Percentiles rank a stretch among this genome's conserved stretches.
Conservation (phyloP, 1,140 invertebrate genomes). For the Trissolcus basalis region DNA sequence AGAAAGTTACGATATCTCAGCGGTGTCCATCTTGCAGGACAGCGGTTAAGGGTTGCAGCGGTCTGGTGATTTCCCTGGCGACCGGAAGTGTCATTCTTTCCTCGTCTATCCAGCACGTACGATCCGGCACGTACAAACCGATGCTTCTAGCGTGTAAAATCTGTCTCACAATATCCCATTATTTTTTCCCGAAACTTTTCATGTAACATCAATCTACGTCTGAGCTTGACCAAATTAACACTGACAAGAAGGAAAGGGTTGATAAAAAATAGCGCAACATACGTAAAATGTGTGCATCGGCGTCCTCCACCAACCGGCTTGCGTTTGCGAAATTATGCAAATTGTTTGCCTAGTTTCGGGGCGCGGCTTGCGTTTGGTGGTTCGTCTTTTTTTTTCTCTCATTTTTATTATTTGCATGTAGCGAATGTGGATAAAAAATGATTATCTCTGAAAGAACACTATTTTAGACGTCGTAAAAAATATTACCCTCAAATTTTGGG, state of each 20-base stretch:
- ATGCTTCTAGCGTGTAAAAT: slow-evolving; percentile 59
- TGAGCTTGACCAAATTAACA: slow-evolving; percentile 42
- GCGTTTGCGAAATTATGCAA: slow-evolving; percentile 49
- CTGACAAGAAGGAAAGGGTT: slow-evolving; percentile 39
- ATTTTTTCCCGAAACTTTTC: slow-evolving; percentile 53
- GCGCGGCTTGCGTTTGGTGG: slow-evolving; percentile 17
- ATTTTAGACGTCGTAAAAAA: slow-evolving; percentile 31
- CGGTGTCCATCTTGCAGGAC: slow-evolving; percentile 61
- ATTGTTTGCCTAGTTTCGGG: slow-evolving; percentile 39
- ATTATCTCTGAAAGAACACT: slow-evolving; percentile 31
- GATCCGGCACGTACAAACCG: slow-evolving; percentile 58
- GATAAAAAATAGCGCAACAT: not conserved
- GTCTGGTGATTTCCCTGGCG: slow-evolving; percentile 63
- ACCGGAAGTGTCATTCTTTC: slow-evolving; percentile 62
- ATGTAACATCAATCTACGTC: slow-evolving; percentile 49
- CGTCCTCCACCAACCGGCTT: slow-evolving; percentile 29
- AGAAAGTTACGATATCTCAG: slow-evolving; percentile 61
- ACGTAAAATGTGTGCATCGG: slow-evolving; percentile 11
- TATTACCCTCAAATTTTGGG: slow-evolving; percentile 35
- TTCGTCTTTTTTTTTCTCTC: slow-evolving; percentile 8
- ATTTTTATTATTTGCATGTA: slow-evolving; percentile 41
- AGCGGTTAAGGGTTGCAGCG: slow-evolving; percentile 61
- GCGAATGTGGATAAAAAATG: slow-evolving; percentile 38
- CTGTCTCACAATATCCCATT: slow-evolving; percentile 60
- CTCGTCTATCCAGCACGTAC: slow-evolving; percentile 59